Evolutionary conservation across 2,888 invertebrate species (phyloP).

Genomic region (Agonopterix heracliana): DNA sequence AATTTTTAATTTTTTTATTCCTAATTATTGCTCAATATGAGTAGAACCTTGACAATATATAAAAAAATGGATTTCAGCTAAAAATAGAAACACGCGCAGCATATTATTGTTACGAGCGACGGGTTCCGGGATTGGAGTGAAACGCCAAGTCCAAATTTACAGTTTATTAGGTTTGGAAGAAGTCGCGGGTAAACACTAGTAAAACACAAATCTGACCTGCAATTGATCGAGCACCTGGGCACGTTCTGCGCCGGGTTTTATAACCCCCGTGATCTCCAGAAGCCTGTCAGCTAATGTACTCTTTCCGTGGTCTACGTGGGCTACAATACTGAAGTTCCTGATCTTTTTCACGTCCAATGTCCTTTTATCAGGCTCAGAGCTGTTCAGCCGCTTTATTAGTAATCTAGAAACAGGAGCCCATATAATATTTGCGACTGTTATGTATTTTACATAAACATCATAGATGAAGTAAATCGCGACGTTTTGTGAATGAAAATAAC

Average conservation of each 20-base stretch:
- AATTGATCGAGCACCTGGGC: slow-evolving; percentile 86
- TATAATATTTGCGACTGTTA: background rate
- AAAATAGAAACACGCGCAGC: no score
- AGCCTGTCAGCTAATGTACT: slow-evolving; percentile 97
- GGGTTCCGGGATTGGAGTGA: no score
- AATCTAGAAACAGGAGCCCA: slow-evolving; percentile 19
- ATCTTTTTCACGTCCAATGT: slow-evolving; percentile 68
- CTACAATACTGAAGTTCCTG: slow-evolving; percentile 97
- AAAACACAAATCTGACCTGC: slow-evolving; percentile 57
- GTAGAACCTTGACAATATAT: no score
- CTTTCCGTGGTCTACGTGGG: slow-evolving; percentile 99
- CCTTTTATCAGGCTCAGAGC: slow-evolving; percentile 29
- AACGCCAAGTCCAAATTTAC: no score
- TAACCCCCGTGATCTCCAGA: slow-evolving; percentile 93
- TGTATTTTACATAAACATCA: no score
- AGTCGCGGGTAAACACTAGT: no score
- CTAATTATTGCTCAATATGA: no score
- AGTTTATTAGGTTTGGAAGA: no score
- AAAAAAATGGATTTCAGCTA: no score
- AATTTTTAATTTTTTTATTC: no score
- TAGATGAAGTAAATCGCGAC: no score
- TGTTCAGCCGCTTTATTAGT: slow-evolving; percentile 30
- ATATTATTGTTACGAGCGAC: no score
- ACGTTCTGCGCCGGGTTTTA: slow-evolving; percentile 79
- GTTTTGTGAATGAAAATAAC: background rate